Conservation (phyloP, 2,113 vertebrate species). For the Genyomyrus donnyi region DNA sequence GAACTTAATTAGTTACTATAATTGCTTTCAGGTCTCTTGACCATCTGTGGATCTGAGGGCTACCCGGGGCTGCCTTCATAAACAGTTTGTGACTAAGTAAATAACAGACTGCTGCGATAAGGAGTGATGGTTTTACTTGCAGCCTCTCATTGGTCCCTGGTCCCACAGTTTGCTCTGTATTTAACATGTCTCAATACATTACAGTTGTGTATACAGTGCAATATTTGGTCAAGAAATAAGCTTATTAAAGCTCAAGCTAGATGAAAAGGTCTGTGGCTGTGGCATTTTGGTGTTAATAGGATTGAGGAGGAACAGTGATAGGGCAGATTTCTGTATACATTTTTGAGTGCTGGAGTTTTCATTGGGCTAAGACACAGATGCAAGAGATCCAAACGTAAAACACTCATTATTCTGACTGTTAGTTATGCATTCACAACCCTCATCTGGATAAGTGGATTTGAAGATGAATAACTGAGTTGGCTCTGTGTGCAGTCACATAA, state of each 20-base stretch:
- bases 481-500: background rate
- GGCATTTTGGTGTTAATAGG: background rate
- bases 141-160: background rate
- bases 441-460: background rate
- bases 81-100: slow-evolving; percentile 6
- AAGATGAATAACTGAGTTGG: background rate
- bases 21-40: background rate
- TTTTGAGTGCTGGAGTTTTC: background rate
- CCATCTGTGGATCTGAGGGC: background rate
- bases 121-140: background rate
- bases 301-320: background rate
- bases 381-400: background rate
- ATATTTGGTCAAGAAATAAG: background rate
- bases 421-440: background rate
- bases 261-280: background rate
- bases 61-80: background rate
- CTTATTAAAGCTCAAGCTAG: background rate
- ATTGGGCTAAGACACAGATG: background rate
- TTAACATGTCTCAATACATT: background rate
- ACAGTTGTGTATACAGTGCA: background rate
- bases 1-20: background rate
- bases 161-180: background rate
- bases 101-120: background rate
- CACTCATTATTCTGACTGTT: background rate
- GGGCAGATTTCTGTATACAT: background rate